Conservation (phyloP, 2,113 vertebrate species). For the Ciconia boyciana region DNA sequence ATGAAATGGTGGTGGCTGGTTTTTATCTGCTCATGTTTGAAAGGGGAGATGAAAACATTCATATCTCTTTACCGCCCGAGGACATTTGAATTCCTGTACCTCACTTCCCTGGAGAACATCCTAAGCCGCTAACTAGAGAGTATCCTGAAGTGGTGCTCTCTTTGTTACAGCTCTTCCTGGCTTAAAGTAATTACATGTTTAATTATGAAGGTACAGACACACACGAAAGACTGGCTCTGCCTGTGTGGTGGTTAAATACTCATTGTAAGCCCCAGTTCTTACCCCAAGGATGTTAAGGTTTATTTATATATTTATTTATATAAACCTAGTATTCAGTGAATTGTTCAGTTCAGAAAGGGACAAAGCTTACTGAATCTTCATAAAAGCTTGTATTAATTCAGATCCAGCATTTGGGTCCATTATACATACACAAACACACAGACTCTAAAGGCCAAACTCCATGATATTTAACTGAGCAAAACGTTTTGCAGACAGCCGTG, state of each 20-base stretch:
- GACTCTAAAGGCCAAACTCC: not conserved
- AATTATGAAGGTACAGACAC: not conserved
- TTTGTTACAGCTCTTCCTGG: not conserved
- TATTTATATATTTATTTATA: not conserved
- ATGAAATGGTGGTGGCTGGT: not conserved
- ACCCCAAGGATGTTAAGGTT: not conserved
- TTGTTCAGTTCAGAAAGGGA: not conserved
- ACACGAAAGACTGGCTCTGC: not conserved
- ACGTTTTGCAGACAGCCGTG: fast-evolving
- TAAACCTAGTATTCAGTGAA: not conserved
- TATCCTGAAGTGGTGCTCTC: not conserved
- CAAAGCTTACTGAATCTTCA: not conserved
- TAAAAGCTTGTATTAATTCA: not conserved
- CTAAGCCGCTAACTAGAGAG: not conserved
- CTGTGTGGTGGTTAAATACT: not conserved
- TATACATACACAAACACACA: not conserved
- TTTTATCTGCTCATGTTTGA: not conserved
- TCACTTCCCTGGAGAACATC: not conserved
- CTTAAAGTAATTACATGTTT: not conserved
- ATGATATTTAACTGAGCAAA: not conserved
- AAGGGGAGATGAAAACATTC: not conserved
- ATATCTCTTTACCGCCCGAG: not conserved
- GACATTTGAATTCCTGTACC: fast-evolving
- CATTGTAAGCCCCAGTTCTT: not conserved
- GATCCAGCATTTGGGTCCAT: not conserved